Conservation (phyloP, 1,140 invertebrate species). For the Conus ventricosus region DNA sequence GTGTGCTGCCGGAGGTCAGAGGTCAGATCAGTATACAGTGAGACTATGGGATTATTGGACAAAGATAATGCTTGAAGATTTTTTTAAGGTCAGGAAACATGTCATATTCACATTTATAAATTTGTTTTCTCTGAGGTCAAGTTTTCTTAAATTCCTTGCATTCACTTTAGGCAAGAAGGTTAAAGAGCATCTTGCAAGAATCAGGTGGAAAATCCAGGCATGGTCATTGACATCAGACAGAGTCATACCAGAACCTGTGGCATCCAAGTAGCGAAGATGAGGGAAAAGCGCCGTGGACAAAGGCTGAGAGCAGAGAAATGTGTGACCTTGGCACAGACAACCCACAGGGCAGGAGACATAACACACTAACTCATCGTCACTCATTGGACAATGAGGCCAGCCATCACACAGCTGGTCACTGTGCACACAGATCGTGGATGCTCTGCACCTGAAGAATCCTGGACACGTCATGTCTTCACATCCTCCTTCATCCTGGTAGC, state of each 20-base stretch:
- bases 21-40: not conserved
- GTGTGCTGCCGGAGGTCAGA: not conserved
- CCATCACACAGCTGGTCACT: constrained; percentile 28
- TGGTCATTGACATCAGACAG: not conserved
- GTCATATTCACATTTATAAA: not conserved
- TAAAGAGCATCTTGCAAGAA: not conserved
- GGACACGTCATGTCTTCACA: constrained; percentile 31
- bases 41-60: not conserved
- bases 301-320: not conserved
- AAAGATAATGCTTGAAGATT: constrained; percentile 29
- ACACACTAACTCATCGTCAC: constrained; percentile 40
- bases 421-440: constrained; percentile 28
- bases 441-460: constrained; percentile 29
- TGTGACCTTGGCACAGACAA: constrained; percentile 28
- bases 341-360: constrained; percentile 45
- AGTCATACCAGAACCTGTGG: not conserved
- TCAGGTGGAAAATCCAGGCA: not conserved
- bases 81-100: not conserved
- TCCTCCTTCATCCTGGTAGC: constrained; percentile 18
- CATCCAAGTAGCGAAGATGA: not conserved
- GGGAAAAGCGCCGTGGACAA: not conserved
- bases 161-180: not conserved
- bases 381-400: constrained; percentile 31
- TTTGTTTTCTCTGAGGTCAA: constrained; percentile 32
- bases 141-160: not conserved